Evolutionary conservation across 2,888 invertebrate genomes (phyloP).

Genomic region (Caenorhabditis uteleia): DNA sequence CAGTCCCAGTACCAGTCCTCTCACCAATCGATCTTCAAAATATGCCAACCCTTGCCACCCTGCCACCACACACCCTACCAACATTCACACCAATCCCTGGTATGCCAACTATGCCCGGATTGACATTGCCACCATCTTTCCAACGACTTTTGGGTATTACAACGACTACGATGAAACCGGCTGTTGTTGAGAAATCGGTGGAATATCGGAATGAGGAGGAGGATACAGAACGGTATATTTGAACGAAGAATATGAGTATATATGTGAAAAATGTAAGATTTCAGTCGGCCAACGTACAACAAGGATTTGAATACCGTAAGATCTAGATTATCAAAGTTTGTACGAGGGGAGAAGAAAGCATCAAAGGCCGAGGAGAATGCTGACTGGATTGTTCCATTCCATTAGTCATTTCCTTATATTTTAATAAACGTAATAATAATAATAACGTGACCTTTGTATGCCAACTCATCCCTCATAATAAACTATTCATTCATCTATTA

Average conservation of each 20-base stretch:
- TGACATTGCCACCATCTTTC: conserved; percentile 52
- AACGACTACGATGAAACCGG: conserved; percentile 41
- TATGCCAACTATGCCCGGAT: conserved; percentile 46
- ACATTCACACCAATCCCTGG: conserved; percentile 40
- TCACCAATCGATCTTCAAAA: conserved; percentile 12
- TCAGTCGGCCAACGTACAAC: conserved; percentile 9
- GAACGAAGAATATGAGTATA: neutral
- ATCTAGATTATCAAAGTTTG: conserved; percentile 43
- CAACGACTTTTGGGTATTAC: conserved; percentile 51
- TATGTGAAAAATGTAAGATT: neutral
- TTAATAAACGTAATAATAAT: conserved; percentile 30
- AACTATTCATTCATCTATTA: neutral
- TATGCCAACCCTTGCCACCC: conserved; percentile 9
- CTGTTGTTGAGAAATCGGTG: neutral
- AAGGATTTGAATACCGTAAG: conserved; percentile 37
- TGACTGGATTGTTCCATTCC: conserved; percentile 50
- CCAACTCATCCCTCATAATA: neutral
- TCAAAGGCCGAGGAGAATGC: conserved; percentile 38
- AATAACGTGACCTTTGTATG: conserved; percentile 13
- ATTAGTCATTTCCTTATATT: too few relatives aligned
- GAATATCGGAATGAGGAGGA: conserved; percentile 2
- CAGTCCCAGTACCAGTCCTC: conserved; percentile 35
- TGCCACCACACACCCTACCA: conserved; percentile 41
- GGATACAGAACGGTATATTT: neutral
- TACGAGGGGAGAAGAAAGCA: conserved; percentile 24